A percentile compares a stretch with the other conserved stretches of the same genome.
Conservation (phyloP, 1,140 invertebrate genomes). For the Sesamia nonagrioides region DNA sequence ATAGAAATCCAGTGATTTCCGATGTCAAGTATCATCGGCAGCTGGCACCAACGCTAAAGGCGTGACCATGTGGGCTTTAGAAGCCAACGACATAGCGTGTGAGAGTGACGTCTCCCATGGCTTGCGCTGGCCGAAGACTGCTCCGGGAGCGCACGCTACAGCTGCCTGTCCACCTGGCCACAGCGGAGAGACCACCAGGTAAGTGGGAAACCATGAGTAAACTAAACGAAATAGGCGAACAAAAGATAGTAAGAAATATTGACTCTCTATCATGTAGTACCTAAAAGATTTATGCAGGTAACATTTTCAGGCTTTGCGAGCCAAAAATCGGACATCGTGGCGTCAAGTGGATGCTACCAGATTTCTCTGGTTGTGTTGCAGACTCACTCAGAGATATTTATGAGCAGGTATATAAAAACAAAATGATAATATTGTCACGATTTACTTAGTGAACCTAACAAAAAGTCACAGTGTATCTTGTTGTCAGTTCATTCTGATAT, state of each 20-base stretch:
- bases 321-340: conserved; percentile 84
- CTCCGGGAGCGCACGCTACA: conserved; percentile 79
- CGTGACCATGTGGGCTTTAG: conserved; percentile 80
- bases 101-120: conserved; percentile 75
- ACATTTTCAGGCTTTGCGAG: conserved; percentile 81
- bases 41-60: conserved; percentile 79
- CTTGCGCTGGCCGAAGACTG: conserved; percentile 81
- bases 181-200: conserved; percentile 82
- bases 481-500: conserved; percentile 88
- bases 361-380: conserved; percentile 92
- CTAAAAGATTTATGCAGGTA: not conserved
- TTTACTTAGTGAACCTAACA: no score
- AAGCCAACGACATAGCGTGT: conserved; percentile 72
- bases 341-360: conserved; percentile 91
- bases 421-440: not conserved
- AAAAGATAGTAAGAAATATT: no score
- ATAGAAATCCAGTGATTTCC: conserved; percentile 85
- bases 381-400: conserved; percentile 90
- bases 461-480: not conserved
- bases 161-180: conserved; percentile 79
- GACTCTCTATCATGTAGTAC: no score
- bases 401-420: conserved; percentile 88
- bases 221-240: not conserved
- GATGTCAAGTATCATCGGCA: conserved; percentile 84
- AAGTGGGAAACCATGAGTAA: not conserved